Percentiles rank a stretch among this genome's conserved stretches.
phyloP scores from a whole-genome alignment of 2,113 vertebrate species.

The Pleuronectes platessa region DNA sequence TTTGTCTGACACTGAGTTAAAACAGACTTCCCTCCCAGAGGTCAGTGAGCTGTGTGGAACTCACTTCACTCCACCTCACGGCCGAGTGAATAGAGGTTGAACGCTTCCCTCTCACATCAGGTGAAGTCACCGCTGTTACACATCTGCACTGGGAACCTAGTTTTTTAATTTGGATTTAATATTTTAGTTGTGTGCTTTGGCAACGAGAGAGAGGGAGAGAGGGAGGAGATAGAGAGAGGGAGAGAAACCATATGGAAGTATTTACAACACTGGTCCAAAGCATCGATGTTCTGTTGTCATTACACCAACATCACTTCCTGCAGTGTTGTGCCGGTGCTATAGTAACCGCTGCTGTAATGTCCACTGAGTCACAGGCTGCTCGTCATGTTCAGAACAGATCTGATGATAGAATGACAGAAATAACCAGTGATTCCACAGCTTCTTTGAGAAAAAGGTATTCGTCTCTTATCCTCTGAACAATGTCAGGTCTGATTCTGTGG shows the following conservation, averaged over 20 bases:
- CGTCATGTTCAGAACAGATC: constrained; percentile 26
- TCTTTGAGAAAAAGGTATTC: neutral
- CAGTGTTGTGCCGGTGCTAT: constrained; percentile 66
- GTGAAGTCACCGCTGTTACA: neutral
- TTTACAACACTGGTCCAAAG: constrained; percentile 45
- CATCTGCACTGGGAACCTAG: neutral
- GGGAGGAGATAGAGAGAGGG: too few relatives aligned
- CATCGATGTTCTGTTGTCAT: constrained; percentile 57
- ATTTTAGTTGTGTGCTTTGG: too few relatives aligned
- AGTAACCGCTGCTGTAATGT: constrained; percentile 52
- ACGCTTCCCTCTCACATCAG: constrained; percentile 4
- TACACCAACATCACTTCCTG: constrained; percentile 55
- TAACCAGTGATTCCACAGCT: neutral
- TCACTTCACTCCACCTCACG: neutral
- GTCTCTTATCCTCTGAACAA: neutral
- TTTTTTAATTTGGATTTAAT: neutral
- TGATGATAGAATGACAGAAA: neutral
- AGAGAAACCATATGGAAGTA: constrained; percentile 60
- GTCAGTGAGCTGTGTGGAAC: constrained; percentile 9
- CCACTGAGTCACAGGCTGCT: neutral
- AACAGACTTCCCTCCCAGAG: constrained; percentile 40
- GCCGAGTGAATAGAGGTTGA: constrained; percentile 16
- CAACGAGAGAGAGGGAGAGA: too few relatives aligned
- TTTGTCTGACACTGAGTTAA: constrained; percentile 48
- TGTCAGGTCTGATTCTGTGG: neutral